phyloP scores from a whole-genome alignment of 2,113 vertebrate genomes.

The Oxyruncus cristatus region DNA sequence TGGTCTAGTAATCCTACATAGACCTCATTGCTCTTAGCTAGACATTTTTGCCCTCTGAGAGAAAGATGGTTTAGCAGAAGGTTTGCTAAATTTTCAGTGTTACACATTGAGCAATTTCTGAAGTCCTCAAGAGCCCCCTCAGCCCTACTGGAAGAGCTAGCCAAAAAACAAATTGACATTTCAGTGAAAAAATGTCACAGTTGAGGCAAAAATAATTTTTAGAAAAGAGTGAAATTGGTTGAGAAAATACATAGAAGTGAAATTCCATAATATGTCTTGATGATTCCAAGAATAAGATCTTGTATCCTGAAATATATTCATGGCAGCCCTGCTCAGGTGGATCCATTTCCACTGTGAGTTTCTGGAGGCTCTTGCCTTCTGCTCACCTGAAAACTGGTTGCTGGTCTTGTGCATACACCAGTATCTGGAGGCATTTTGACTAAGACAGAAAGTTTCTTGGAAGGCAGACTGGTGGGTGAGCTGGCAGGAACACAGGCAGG shows the following conservation, averaged over 20 bases:
- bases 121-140: not conserved
- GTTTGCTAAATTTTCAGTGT: not conserved
- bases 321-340: not conserved
- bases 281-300: not conserved
- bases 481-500: not conserved
- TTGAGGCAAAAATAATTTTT: not conserved
- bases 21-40: not conserved
- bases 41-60: not conserved
- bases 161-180: not conserved
- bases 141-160: not conserved
- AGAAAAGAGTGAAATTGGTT: not conserved
- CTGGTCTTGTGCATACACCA: not conserved
- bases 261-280: not conserved
- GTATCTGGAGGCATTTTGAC: not conserved
- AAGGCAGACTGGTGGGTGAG: not conserved
- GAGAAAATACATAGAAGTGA: not conserved
- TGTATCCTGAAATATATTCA: not conserved
- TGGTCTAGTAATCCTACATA: not conserved
- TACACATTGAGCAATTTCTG: not conserved
- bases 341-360: not conserved
- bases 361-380: fast-evolving
- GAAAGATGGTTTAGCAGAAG: not conserved
- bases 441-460: not conserved
- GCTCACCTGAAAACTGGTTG: not conserved
- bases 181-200: not conserved